Conservation (phyloP, 2,797 vertebrate genomes). For the Vultur gryphus region DNA sequence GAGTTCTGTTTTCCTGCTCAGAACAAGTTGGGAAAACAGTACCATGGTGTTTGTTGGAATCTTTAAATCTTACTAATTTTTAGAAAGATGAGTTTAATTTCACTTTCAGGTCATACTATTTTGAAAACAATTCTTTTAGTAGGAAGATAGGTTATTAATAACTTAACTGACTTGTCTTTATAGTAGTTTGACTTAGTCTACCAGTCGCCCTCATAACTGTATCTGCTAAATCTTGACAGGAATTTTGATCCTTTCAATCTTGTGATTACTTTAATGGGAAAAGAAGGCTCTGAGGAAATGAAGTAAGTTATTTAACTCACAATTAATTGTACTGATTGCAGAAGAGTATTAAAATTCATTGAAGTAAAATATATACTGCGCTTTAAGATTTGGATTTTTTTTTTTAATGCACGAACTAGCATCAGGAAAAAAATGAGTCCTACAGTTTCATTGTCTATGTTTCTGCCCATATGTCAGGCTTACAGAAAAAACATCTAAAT, state of each 20-base stretch:
- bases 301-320: conserved; percentile 34
- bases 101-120: neutral
- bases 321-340: conserved; percentile 46
- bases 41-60: neutral
- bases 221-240: neutral
- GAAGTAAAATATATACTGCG: neutral
- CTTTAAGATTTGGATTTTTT: neutral
- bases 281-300: conserved; percentile 11
- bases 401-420: neutral
- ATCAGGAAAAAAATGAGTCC: neutral
- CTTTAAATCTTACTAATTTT: neutral
- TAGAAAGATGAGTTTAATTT: neutral
- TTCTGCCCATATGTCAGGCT: neutral
- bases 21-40: neutral
- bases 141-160: neutral
- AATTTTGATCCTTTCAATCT: conserved; percentile 22
- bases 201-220: neutral
- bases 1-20: neutral
- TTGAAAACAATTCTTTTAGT: neutral
- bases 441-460: neutral
- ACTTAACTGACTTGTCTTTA: neutral
- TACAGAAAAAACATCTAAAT: neutral
- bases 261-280: conserved; percentile 14
- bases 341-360: conserved; percentile 40
- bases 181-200: neutral